These are phyloP conservation scores for Ciconia maguari DNA, from an alignment of 2,113 vertebrate genomes.

Conservation along the genomic window DNA sequence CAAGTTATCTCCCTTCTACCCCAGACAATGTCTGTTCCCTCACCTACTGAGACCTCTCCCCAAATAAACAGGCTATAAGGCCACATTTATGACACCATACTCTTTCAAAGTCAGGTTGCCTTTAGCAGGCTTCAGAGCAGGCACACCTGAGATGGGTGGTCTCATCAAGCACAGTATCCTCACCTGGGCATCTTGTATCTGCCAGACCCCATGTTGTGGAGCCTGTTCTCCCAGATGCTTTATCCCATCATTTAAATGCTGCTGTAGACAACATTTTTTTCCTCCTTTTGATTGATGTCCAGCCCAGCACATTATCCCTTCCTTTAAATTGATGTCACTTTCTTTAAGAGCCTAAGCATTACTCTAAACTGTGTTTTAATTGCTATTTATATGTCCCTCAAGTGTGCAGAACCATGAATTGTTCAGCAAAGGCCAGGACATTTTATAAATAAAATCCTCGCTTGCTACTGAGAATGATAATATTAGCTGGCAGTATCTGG, in stretches of 20 bases:
- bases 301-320: constrained; percentile 13
- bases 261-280: neutral
- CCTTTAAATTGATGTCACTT: constrained; percentile 48
- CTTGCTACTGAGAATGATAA: constrained; percentile 23
- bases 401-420: constrained; percentile 34
- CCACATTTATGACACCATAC: neutral
- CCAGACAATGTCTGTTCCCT: neutral
- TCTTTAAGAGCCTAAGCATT: constrained; percentile 41
- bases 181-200: neutral
- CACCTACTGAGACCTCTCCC: neutral
- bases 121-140: neutral
- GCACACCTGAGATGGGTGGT: neutral
- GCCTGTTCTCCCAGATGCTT: neutral
- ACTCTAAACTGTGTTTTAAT: constrained; percentile 57
- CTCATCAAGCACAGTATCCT: neutral
- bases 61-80: neutral
- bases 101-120: neutral
- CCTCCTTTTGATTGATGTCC: constrained; percentile 1
- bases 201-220: neutral
- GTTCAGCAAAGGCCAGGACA: constrained; percentile 22
- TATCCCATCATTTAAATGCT: constrained; percentile 7
- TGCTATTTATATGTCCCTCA: constrained; percentile 52
- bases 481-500: constrained; percentile 48
- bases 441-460: constrained; percentile 54
- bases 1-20: neutral